Conservation (phyloP, 2,888 invertebrate species). For the Eupithecia subumbrata region DNA sequence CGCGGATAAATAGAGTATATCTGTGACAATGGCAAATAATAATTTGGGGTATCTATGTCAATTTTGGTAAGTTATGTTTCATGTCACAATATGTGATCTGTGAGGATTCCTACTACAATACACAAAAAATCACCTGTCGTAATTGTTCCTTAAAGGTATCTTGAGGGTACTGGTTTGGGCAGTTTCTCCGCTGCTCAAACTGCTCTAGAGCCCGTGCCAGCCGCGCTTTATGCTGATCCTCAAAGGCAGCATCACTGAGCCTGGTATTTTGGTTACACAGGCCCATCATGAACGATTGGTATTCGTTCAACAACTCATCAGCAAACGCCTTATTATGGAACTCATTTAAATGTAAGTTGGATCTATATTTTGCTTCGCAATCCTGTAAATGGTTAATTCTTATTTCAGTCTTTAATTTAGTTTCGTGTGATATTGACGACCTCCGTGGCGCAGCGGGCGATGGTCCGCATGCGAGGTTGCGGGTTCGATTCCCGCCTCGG, state of each 20-base stretch:
- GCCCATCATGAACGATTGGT: slow-evolving; percentile 25
- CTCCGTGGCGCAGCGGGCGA: too few relatives aligned
- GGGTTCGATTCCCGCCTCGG: too few relatives aligned
- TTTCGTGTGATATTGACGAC: too few relatives aligned
- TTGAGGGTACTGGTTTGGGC: slow-evolving; percentile 21
- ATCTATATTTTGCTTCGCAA: slow-evolving; percentile 20
- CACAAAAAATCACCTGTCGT: slow-evolving; percentile 22
- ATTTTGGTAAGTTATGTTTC: not conserved
- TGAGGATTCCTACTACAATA: not conserved
- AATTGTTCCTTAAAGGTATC: slow-evolving; percentile 28
- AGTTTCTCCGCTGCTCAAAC: slow-evolving; percentile 33
- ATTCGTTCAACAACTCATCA: slow-evolving; percentile 28
- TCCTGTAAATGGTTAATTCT: slow-evolving; percentile 17
- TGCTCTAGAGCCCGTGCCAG: slow-evolving; percentile 23
- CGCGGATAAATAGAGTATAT: too few relatives aligned
- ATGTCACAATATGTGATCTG: not conserved
- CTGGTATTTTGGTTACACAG: slow-evolving; percentile 27
- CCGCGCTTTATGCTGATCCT: slow-evolving; percentile 22
- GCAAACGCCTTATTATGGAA: slow-evolving; percentile 31
- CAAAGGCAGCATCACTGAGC: slow-evolving; percentile 28
- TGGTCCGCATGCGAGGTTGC: too few relatives aligned
- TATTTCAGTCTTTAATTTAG: not conserved
- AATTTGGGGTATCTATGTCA: not conserved
- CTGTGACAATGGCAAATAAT: not conserved
- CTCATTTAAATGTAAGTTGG: slow-evolving; percentile 23